Percentiles rank a stretch among this genome's conserved stretches.
Conservation (phyloP, 2,113 vertebrate species). For the Ictalurus furcatus region DNA sequence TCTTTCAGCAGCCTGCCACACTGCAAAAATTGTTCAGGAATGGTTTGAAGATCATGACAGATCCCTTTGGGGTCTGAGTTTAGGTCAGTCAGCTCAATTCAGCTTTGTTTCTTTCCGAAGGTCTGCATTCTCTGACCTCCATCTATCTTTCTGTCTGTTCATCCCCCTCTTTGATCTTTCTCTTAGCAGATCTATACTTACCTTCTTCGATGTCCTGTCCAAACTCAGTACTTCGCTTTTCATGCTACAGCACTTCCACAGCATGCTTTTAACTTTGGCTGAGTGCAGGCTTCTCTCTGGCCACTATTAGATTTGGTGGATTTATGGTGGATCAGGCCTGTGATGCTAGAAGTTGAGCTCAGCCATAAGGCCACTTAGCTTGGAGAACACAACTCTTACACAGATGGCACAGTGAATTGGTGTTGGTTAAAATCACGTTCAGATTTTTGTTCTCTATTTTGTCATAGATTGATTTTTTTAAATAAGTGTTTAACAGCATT, state of each 20-base stretch:
- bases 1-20: no score
- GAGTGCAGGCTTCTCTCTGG: background rate
- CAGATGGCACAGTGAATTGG: constrained; percentile 22
- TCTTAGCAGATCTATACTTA: background rate
- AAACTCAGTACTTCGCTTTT: background rate
- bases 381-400: constrained; percentile 30
- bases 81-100: constrained; percentile 23
- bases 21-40: no score
- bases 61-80: constrained; percentile 16
- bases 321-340: constrained; percentile 45
- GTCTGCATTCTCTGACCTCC: constrained; percentile 15
- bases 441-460: background rate
- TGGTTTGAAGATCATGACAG: no score
- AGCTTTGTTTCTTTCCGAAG: constrained; percentile 21
- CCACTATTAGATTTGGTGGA: constrained; percentile 49
- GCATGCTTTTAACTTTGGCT: constrained; percentile 8
- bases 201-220: background rate
- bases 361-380: constrained; percentile 30
- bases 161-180: constrained; percentile 8
- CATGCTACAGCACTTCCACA: background rate
- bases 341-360: constrained; percentile 32
- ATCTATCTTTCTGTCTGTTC: background rate
- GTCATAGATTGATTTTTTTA: background rate
- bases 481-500: background rate
- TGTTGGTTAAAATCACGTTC: constrained; percentile 9